These are phyloP conservation scores for Ctenosaura bakeri DNA, from an alignment of 2,797 vertebrate species.

Conservation along the genomic window DNA sequence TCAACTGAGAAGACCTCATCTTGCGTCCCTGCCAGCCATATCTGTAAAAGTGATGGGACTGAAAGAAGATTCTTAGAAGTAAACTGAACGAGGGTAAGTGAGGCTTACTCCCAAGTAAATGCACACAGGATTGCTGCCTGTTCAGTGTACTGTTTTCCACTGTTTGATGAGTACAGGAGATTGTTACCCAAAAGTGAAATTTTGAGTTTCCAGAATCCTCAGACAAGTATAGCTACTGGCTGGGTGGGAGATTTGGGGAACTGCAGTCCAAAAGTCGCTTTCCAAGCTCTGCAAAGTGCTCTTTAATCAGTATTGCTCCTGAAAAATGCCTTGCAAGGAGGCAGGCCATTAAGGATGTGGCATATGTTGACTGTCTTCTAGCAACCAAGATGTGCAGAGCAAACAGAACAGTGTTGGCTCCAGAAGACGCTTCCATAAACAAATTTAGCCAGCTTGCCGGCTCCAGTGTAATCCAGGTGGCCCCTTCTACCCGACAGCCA, in stretches of 20 bases:
- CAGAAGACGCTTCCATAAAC: constrained; percentile 17
- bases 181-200: not conserved
- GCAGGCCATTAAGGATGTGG: not conserved
- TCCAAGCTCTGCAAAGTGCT: not conserved
- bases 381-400: not conserved
- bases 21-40: too few species aligned
- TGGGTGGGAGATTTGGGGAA: not conserved
- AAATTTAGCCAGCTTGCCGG: not conserved
- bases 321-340: not conserved
- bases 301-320: not conserved
- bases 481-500: constrained; percentile 13
- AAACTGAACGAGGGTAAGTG: too few species aligned
- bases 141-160: too few species aligned
- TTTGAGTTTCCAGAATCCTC: not conserved
- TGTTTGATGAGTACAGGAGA: too few species aligned
- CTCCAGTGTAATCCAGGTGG: constrained; percentile 8
- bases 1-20: too few species aligned
- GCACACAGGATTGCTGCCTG: too few species aligned
- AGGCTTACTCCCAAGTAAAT: too few species aligned
- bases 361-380: not conserved
- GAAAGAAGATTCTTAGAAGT: too few species aligned
- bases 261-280: not conserved
- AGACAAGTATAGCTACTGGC: not conserved
- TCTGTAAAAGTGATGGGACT: too few species aligned
- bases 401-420: not conserved